Conservation (phyloP, 92 coral and sea anemone genomes). For the Metridium senile region DNA sequence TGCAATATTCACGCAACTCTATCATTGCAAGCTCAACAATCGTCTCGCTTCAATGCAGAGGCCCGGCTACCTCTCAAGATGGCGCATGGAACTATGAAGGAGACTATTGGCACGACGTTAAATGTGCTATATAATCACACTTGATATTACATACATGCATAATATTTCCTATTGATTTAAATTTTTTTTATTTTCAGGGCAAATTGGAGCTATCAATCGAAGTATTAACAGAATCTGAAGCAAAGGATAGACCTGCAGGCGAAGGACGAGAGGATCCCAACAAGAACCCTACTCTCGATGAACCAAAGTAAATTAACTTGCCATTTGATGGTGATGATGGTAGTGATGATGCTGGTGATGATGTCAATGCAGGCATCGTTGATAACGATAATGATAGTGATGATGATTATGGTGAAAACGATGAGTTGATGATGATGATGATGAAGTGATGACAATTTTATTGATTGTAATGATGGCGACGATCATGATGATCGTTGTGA, state of each 20-base stretch:
- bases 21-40: no score
- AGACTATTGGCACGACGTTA: no score
- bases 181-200: conserved; percentile 42
- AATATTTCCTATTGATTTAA: not conserved
- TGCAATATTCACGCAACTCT: no score
- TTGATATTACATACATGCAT: no score
- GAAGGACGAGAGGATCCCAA: conserved; percentile 76
- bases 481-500: no score
- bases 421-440: not conserved
- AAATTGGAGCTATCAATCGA: conserved; percentile 79
- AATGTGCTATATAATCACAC: no score
- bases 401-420: not conserved
- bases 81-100: no score
- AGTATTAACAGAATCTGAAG: conserved; percentile 56
- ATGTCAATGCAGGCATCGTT: not conserved
- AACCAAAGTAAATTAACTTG: conserved; percentile 57
- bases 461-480: no score
- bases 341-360: not conserved
- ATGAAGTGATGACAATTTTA: not conserved
- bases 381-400: not conserved
- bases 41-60: no score
- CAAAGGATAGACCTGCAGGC: conserved; percentile 64
- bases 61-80: no score
- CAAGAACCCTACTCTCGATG: conserved; percentile 66
- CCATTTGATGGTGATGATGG: not conserved